Percentiles rank a stretch among this genome's conserved stretches.
Evolutionary conservation across 1,140 invertebrate genomes (phyloP).

Genomic region (Zophobas morio): DNA sequence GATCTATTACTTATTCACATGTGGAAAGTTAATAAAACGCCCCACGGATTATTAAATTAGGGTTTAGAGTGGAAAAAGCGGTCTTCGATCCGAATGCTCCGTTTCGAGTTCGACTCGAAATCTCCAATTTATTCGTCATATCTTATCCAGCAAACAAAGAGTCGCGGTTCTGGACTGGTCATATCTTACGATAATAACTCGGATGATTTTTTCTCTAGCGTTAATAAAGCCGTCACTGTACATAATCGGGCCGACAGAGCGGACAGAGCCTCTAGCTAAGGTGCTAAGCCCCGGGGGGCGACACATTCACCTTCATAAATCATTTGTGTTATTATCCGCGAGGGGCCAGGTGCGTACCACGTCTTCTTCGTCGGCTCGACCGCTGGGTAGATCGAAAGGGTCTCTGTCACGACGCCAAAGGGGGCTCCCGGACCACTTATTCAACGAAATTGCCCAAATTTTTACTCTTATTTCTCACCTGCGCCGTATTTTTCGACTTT

Average conservation of each 20-base stretch:
- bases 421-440: conserved; percentile 11
- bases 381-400: conserved; percentile 36
- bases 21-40: conserved; percentile 26
- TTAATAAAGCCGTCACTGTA: conserved; percentile 58
- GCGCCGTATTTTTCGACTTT: no score
- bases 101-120: neutral
- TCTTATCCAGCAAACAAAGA: conserved; percentile 39
- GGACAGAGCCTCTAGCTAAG: conserved; percentile 46
- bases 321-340: conserved; percentile 57
- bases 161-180: conserved; percentile 34
- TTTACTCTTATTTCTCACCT: neutral
- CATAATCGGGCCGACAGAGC: conserved; percentile 57
- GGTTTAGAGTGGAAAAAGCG: conserved; percentile 23
- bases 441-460: conserved; percentile 28
- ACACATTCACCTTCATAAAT: conserved; percentile 59
- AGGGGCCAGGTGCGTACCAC: conserved; percentile 55
- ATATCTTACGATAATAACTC: conserved; percentile 52
- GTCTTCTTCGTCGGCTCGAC: conserved; percentile 31
- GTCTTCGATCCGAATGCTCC: conserved; percentile 4
- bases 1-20: conserved; percentile 37
- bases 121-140: conserved; percentile 45
- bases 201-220: conserved; percentile 49
- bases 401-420: conserved; percentile 28
- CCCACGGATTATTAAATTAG: conserved; percentile 31
- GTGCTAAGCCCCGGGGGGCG: conserved; percentile 55